These are phyloP conservation scores for Sceliomorpha sp. DNA, from an alignment of 2,888 invertebrate species.

Conservation along the genomic window DNA sequence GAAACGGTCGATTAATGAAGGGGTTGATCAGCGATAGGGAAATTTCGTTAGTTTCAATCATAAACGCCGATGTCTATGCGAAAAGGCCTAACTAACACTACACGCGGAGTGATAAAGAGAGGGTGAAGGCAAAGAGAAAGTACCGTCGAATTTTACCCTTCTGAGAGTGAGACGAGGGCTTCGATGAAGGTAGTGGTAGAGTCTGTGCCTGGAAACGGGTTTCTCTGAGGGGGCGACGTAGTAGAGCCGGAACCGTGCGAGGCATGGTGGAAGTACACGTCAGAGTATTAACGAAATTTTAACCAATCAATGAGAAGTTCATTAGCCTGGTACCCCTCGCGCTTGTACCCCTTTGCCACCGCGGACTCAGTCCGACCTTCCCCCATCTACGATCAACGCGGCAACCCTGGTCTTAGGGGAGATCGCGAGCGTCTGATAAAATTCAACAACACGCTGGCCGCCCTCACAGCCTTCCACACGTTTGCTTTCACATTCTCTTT, in stretches of 20 bases:
- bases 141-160: slow-evolving; percentile 74
- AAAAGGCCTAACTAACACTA: slow-evolving; percentile 73
- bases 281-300: slow-evolving; percentile 78
- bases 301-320: slow-evolving; percentile 79
- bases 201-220: slow-evolving; percentile 36
- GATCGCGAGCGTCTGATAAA: slow-evolving; percentile 71
- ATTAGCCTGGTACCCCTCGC: slow-evolving; percentile 71
- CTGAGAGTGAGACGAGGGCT: slow-evolving; percentile 70
- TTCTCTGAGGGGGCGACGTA: slow-evolving; percentile 53
- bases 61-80: slow-evolving; percentile 45
- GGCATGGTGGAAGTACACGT: slow-evolving; percentile 72
- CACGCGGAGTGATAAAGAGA: slow-evolving; percentile 51
- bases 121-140: slow-evolving; percentile 53
- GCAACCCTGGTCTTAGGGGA: slow-evolving; percentile 65
- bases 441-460: slow-evolving; percentile 61
- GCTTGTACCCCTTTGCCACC: slow-evolving; percentile 45
- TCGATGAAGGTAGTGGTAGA: slow-evolving; percentile 53
- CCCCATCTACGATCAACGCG: slow-evolving; percentile 47
- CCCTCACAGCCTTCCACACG: slow-evolving; percentile 52
- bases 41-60: slow-evolving; percentile 76
- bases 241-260: slow-evolving; percentile 61
- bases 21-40: slow-evolving; percentile 79
- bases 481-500: slow-evolving; percentile 56
- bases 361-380: slow-evolving; percentile 54
- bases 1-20: slow-evolving; percentile 75